phyloP scores from a whole-genome alignment of 2,797 vertebrate species.

The Spinus pinus region DNA sequence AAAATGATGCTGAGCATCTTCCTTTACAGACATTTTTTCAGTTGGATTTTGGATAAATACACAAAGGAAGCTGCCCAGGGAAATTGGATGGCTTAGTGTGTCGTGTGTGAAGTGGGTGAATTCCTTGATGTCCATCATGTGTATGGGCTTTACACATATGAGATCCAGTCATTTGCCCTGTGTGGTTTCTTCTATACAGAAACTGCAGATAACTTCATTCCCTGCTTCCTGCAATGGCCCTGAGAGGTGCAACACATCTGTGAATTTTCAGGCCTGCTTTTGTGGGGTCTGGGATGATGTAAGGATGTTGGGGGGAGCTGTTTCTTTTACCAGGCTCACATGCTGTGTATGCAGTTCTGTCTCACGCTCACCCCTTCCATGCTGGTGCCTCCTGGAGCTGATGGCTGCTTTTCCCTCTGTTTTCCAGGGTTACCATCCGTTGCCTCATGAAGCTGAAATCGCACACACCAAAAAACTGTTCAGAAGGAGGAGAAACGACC shows the following conservation, averaged over 20 bases:
- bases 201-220: not conserved
- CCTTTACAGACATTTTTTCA: not conserved
- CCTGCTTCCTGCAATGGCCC: accelerated
- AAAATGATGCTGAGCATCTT: not conserved
- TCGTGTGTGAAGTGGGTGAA: accelerated
- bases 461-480: constrained; percentile 97
- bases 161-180: accelerated
- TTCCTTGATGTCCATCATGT: accelerated
- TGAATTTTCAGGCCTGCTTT: not conserved
- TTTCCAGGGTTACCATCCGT: constrained; percentile 86
- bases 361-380: accelerated
- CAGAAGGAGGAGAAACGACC: constrained; percentile 89
- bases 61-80: not conserved
- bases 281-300: not conserved
- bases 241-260: not conserved
- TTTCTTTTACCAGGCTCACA: accelerated
- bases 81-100: not conserved
- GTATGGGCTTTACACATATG: accelerated
- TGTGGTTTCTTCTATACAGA: not conserved
- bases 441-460: constrained; percentile 94
- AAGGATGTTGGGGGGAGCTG: not conserved
- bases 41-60: not conserved
- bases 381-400: not conserved
- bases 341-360: not conserved
- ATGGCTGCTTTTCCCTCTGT: not conserved